Conservation (phyloP, 2,797 vertebrate species). For the Hoplostethus atlanticus region DNA sequence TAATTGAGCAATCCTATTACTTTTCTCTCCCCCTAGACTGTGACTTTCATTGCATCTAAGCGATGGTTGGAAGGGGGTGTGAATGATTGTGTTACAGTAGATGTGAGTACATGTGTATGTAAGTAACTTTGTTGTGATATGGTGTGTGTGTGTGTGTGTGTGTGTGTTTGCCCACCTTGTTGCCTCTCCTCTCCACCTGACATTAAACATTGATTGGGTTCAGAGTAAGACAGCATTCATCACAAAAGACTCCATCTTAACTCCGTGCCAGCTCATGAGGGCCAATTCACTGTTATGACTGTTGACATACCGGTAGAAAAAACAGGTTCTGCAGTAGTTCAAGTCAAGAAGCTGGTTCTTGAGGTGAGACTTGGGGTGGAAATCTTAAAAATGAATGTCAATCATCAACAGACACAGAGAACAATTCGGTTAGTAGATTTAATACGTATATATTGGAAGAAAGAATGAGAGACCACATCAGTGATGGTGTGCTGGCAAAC, state of each 20-base stretch:
- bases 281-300: constrained; percentile 52
- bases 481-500: no score
- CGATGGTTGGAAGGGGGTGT: constrained; percentile 71
- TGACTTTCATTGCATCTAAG: constrained; percentile 81
- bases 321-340: constrained; percentile 6
- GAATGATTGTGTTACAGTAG: constrained; percentile 75
- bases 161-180: constrained; percentile 29
- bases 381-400: no score
- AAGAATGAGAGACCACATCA: no score
- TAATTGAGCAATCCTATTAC: constrained; percentile 89
- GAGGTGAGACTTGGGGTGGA: constrained; percentile 2
- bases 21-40: constrained; percentile 84
- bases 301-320: constrained; percentile 23
- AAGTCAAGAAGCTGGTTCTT: constrained; percentile 23
- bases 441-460: no score
- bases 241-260: constrained; percentile 56
- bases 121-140: constrained; percentile 77
- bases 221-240: constrained; percentile 54
- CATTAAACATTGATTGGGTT: constrained; percentile 66
- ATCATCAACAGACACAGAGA: no score
- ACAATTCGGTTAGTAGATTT: no score
- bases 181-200: constrained; percentile 63
- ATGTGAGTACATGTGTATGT: constrained; percentile 73
- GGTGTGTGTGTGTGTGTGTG: constrained; percentile 22
- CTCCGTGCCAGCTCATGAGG: constrained; percentile 21